These are phyloP conservation scores for Chloroceryle inda DNA, from an alignment of 2,797 vertebrate species.

Conservation along the genomic window DNA sequence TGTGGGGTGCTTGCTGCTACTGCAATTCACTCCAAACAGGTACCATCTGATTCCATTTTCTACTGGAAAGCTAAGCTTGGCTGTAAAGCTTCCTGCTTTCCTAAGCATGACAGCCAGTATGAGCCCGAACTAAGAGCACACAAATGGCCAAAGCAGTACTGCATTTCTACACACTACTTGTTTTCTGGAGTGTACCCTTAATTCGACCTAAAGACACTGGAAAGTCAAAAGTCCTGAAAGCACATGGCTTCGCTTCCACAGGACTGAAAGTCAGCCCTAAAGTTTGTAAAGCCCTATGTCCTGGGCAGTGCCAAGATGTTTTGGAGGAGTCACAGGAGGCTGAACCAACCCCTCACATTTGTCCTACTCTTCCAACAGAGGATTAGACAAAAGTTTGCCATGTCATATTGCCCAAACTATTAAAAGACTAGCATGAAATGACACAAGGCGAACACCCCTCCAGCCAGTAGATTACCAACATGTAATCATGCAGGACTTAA, in stretches of 20 bases:
- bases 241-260: not conserved
- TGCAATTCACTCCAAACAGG: not conserved
- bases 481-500: not conserved
- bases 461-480: not conserved
- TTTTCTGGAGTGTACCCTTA: not conserved
- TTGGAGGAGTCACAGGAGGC: not conserved
- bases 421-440: not conserved
- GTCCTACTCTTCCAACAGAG: fast-evolving
- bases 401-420: not conserved
- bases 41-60: not conserved
- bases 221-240: not conserved
- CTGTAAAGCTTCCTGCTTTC: not conserved
- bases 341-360: not conserved
- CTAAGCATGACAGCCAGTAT: fast-evolving
- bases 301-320: not conserved
- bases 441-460: not conserved
- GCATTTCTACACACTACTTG: not conserved
- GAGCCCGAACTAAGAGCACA: not conserved
- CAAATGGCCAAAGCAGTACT: not conserved
- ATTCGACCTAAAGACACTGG: not conserved
- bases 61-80: not conserved
- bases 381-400: not conserved
- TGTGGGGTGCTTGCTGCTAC: not conserved
- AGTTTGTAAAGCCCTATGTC: not conserved
- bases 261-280: not conserved